Percentiles rank a stretch among this genome's conserved stretches.
These are phyloP conservation scores for Andrena cerasifolii DNA, from an alignment of 1,140 invertebrate genomes.

Conservation along the genomic window DNA sequence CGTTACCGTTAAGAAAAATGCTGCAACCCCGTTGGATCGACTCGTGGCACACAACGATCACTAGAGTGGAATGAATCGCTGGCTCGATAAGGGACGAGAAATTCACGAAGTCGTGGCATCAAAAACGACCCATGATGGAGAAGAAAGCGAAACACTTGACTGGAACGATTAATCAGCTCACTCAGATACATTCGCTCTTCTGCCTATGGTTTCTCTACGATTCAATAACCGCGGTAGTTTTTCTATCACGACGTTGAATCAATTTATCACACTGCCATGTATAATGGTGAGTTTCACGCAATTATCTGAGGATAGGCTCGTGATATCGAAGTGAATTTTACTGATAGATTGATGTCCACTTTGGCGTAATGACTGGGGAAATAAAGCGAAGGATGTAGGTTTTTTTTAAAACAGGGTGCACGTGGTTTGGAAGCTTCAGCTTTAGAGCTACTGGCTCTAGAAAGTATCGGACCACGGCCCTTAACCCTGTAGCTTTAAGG, in stretches of 20 bases:
- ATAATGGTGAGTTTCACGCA: no score
- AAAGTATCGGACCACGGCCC: conserved; percentile 29
- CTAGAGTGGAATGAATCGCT: background rate
- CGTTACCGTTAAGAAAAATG: background rate
- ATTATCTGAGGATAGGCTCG: no score
- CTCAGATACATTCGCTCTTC: background rate
- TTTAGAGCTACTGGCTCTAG: background rate
- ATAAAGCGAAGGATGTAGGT: no score
- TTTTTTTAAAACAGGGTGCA: no score
- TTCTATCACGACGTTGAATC: no score
- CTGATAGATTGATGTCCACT: no score
- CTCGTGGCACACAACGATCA: background rate
- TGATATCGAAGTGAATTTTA: no score
- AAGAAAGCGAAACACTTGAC: background rate
- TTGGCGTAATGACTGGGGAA: no score
- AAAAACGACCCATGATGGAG: background rate
- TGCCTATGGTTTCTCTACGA: background rate
- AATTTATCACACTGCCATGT: no score
- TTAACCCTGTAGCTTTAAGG: conserved; percentile 67
- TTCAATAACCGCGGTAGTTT: background rate
- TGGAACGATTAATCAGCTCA: background rate
- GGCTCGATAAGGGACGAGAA: background rate
- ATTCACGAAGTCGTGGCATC: background rate
- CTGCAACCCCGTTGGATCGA: background rate
- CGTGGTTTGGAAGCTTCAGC: background rate